Evolutionary conservation across 1,140 invertebrate species (phyloP), one percentile per base, ranked within the genome.

Genomic region (Teleogryllus occipitalis): DNA sequence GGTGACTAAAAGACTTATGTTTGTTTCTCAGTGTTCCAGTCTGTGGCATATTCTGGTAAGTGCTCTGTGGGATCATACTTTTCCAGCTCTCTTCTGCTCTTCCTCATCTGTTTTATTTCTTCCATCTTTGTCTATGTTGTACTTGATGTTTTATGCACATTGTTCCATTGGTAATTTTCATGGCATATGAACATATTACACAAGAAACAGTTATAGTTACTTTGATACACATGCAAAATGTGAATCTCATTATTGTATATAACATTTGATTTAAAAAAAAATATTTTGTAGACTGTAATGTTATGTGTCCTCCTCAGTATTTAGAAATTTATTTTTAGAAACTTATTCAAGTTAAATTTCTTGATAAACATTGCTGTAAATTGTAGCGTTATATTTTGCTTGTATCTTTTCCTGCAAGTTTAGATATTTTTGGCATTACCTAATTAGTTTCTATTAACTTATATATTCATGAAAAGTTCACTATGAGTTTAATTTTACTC

Each of bases 1-100:
- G 7, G 54, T 65, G 54, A 46, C 49, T 78, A 78, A 78, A 54
- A 49, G 7, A 10, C 65, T 78, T 83, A 83, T 85, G 83, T 85
- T 87, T 88, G 80, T 81, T 77, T 79, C 82, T 80, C 91, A 95
- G 94, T 95, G 93, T 95, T 95, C 93, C 94, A 95, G 92, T 95
- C 93, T 89, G 93, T 95, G 92, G 94, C 94, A 88, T 95, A 95
- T 90, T 95, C 93, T 88, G 94, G 94, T 95, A 94, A 95, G 93
- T 94, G 88, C 21, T 65, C 54, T 65, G 54, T 65, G 54, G 54
- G 54, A 14, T 65, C 54, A 10, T 65, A 65, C 27, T 65, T 65
- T 65, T 65, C 54, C 54, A 65, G 54, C 54, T 65, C 54, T 65
- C 54, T 65, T 65, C 54, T 65, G 54, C 54, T 65, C 54, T 65